Evolutionary conservation across 2,888 invertebrate genomes (phyloP), one percentile per base, ranked within the genome.

Genomic region (Heliconius hortense): DNA sequence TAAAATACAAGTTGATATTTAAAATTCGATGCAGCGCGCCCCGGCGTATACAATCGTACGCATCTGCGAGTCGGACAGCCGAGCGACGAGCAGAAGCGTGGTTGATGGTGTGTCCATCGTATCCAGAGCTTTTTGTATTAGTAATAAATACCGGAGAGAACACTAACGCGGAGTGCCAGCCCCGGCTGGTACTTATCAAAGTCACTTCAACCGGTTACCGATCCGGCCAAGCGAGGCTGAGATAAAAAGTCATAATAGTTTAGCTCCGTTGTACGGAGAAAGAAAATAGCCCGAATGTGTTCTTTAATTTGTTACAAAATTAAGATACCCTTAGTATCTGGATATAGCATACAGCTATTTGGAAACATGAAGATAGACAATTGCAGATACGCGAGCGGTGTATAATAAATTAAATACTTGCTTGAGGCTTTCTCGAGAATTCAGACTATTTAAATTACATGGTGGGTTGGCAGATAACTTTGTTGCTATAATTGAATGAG

Each of bases 151-250:
- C 68, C 15, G 66, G n/a, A 59, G n/a, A 70, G 26, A 8, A 56
- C 21, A 60, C 60, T n/a, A 35, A 69, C 13, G 13, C 15, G 48
- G 66, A 71, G 70, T 80, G 64, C 76, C 82, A 69, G 28, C 60
- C 68, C 79, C 77, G 28, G 77, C 67, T 81, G 88, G 90, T 80
- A 76, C 80, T 76, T 81, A 81, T 79, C 87, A 89, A 84, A 85
- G 87, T 87, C 86, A 84, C 70, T 82, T 82, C 88, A 88, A 93
- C 93, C 93, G 92, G 93, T 93, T 92, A 87, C 84, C 81, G 82
- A 82, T 82, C 87, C 82, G 85, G 82, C 85, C 81, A 79, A 82
- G 84, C 88, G 85, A 86, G 87, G 84, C 84, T 84, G 82, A 84
- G 88, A 88, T 90, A 88, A 86, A 81, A 82, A 82, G 85, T 84